Percentiles rank a stretch among this genome's conserved stretches.
These are phyloP conservation scores for Bombus picipes DNA, from an alignment of 1,140 invertebrate species.

Conservation along the genomic window DNA sequence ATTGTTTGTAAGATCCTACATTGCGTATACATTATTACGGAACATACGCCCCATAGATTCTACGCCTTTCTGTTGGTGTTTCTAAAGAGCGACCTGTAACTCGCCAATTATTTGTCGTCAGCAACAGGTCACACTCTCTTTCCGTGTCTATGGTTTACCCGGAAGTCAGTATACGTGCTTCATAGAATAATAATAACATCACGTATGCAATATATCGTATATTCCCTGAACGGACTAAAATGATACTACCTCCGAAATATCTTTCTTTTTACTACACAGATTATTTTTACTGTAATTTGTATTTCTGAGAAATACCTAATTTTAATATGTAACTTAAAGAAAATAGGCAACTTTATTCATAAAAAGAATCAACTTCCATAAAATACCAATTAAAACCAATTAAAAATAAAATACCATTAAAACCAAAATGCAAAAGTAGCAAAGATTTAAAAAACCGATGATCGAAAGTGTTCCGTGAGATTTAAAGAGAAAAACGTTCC, in stretches of 20 bases:
- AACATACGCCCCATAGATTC: neutral
- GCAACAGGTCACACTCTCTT: constrained; percentile 74
- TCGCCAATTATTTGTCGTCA: constrained; percentile 72
- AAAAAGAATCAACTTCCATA: neutral
- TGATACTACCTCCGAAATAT: too few species aligned
- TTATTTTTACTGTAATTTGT: neutral
- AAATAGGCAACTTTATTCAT: neutral
- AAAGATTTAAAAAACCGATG: neutral
- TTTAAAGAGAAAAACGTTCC: neutral
- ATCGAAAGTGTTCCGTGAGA: neutral
- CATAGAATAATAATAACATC: constrained; percentile 32
- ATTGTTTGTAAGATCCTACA: neutral
- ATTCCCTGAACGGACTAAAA: neutral
- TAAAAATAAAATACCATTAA: too few species aligned
- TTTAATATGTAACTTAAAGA: neutral
- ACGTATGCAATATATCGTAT: neutral
- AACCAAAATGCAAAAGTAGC: neutral
- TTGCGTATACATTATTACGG: neutral
- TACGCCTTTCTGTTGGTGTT: neutral
- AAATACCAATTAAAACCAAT: too few species aligned
- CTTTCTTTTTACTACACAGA: too few species aligned
- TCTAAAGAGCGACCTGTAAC: constrained; percentile 14
- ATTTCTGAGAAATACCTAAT: too few species aligned
- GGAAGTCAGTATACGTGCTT: constrained; percentile 13
- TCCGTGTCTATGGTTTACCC: constrained; percentile 29